These are phyloP conservation scores for Drosophila pseudotakahashii DNA, from an alignment of 2,888 invertebrate genomes.

Conservation along the genomic window DNA sequence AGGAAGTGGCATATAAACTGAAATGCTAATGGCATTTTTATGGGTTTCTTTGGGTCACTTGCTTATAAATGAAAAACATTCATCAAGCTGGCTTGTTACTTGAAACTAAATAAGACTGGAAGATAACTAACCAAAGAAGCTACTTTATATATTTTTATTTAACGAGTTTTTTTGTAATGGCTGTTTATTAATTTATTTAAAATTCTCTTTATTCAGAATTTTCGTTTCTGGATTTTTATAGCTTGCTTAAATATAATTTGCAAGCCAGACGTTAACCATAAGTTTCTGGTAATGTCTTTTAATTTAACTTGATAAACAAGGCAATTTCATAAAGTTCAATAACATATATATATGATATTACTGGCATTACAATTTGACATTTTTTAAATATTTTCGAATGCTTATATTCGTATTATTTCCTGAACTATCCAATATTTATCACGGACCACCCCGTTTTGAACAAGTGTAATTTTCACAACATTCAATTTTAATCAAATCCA, in stretches of 20 bases:
- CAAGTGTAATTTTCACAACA: constrained; percentile 6
- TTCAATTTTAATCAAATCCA: constrained; percentile 19
- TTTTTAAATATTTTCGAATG: too few species aligned
- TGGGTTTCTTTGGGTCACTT: neutral
- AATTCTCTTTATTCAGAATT: neutral
- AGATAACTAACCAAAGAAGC: neutral
- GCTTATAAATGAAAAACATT: neutral
- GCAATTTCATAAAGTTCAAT: neutral
- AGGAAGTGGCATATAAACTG: constrained; percentile 17
- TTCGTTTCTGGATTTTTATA: neutral
- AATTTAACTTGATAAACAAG: neutral
- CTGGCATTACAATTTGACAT: too few species aligned
- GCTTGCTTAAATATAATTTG: neutral
- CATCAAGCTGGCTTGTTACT: neutral
- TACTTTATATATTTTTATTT: neutral
- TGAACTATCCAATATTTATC: neutral
- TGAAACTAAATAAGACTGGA: neutral
- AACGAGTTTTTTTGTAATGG: neutral
- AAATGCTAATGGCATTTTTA: neutral
- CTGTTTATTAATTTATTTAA: neutral
- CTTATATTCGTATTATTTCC: neutral
- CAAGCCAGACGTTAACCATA: neutral
- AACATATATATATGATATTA: neutral
- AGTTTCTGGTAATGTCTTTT: neutral
- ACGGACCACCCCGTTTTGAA: constrained; percentile 12